Conservation (phyloP, 2,888 invertebrate genomes). For the Harpalus rufipes region DNA sequence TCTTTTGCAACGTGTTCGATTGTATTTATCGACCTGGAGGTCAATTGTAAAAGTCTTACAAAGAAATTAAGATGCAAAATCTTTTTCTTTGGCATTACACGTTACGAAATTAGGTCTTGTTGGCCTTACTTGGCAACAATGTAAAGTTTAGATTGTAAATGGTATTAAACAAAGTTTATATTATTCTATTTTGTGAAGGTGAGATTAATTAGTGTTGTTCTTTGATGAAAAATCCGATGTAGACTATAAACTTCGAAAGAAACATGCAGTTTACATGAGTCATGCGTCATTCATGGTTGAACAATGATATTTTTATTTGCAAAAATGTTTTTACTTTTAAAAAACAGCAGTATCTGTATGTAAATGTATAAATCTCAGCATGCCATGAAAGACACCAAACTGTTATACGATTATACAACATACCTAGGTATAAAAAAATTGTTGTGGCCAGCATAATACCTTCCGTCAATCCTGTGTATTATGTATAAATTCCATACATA, state of each 20-base stretch:
- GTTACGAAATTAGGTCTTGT: constrained; percentile 42
- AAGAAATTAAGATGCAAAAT: constrained; percentile 35
- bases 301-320: constrained; percentile 9
- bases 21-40: constrained; percentile 15
- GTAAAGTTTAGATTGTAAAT: constrained; percentile 36
- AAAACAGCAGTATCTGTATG: neutral
- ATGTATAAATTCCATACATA: no score
- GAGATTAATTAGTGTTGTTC: neutral
- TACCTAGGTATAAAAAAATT: no score
- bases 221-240: neutral
- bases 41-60: constrained; percentile 22
- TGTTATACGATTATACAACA: no score
- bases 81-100: constrained; percentile 30
- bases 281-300: neutral
- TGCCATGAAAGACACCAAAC: no score
- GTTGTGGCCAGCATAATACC: no score
- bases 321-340: neutral
- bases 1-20: constrained; percentile 33
- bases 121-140: constrained; percentile 26
- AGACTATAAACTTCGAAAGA: neutral
- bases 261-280: neutral
- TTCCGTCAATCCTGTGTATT: no score
- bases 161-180: constrained; percentile 38
- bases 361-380: no score
- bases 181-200: constrained; percentile 21